These are phyloP conservation scores for Agapornis roseicollis DNA, from an alignment of 2,113 vertebrate genomes.

Conservation along the genomic window DNA sequence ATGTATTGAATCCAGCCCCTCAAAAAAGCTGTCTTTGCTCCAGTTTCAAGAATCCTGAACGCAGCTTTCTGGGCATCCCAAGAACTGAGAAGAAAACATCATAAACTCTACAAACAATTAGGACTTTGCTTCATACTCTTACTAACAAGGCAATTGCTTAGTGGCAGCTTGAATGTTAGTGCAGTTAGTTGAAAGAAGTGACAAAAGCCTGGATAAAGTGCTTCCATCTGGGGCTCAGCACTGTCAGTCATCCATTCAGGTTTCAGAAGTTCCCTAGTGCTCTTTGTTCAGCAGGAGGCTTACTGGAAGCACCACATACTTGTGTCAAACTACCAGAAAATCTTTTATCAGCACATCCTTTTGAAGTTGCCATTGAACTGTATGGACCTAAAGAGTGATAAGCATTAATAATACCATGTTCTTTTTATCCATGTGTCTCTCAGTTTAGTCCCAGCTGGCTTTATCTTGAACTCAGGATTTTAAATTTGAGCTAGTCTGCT, in stretches of 20 bases:
- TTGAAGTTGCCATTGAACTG: conserved; percentile 72
- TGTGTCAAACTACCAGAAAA: conserved; percentile 64
- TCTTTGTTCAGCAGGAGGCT: conserved; percentile 71
- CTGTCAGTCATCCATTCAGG: conserved; percentile 65
- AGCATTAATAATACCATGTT: conserved; percentile 64
- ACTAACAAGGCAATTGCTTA: conserved; percentile 15
- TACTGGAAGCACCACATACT: conserved; percentile 56
- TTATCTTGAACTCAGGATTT: conserved; percentile 65
- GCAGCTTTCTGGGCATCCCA: background rate
- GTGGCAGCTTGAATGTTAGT: background rate
- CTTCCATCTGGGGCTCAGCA: conserved; percentile 27
- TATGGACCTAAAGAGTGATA: conserved; percentile 52
- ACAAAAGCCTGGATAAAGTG: conserved; percentile 40
- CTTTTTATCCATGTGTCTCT: conserved; percentile 57
- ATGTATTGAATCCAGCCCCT: background rate
- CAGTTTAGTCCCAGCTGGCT: conserved; percentile 36
- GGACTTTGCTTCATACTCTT: background rate
- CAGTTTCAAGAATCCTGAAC: background rate
- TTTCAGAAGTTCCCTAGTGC: conserved; percentile 22
- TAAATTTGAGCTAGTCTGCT: conserved; percentile 18
- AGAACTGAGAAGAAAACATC: background rate
- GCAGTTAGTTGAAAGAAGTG: conserved; percentile 3
- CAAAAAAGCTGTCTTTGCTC: background rate
- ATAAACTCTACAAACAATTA: background rate
- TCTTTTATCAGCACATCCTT: conserved; percentile 71